Conservation (phyloP, 1,140 invertebrate genomes). For the Drosophila suzukii region DNA sequence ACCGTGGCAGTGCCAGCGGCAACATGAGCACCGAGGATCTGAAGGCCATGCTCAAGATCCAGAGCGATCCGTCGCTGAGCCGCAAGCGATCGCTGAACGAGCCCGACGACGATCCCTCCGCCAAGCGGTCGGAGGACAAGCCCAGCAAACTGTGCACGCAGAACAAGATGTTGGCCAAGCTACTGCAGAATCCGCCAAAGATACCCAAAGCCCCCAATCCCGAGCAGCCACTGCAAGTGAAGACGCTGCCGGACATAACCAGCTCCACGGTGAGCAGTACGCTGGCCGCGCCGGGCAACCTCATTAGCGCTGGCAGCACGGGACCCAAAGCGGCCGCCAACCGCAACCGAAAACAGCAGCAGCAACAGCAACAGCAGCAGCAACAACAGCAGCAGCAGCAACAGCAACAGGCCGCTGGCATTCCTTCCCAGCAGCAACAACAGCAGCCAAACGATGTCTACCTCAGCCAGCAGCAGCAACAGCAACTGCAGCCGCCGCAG, state of each 20-base stretch:
- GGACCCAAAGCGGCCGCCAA: constrained; percentile 68
- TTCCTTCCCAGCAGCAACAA: constrained; percentile 51
- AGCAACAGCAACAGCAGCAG: constrained; percentile 76
- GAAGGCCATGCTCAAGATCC: constrained; percentile 85
- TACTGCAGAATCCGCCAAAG: constrained; percentile 92
- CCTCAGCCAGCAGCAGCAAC: constrained; percentile 84
- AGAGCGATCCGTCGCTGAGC: constrained; percentile 85
- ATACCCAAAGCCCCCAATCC: constrained; percentile 87
- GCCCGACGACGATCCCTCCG: constrained; percentile 86
- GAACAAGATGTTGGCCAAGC: constrained; percentile 94
- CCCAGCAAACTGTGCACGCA: constrained; percentile 91
- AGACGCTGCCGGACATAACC: constrained; percentile 87
- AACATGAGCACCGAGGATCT: constrained; percentile 83
- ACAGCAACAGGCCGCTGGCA: constrained; percentile 61
- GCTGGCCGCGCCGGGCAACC: constrained; percentile 63
- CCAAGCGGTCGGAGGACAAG: constrained; percentile 85
- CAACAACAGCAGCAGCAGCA: constrained; percentile 62
- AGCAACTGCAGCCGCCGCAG: constrained; percentile 80
- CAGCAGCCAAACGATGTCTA: constrained; percentile 86
- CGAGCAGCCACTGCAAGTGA: constrained; percentile 87
- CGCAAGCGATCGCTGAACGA: constrained; percentile 90
- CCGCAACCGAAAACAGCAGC: constrained; percentile 76
- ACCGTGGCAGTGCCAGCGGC: constrained; percentile 80
- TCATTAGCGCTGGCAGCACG: constrained; percentile 66
- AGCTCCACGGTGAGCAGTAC: constrained; percentile 78